These are phyloP conservation scores for Chrysodeixis includens DNA, from an alignment of 2,888 invertebrate genomes.

Conservation along the genomic window DNA sequence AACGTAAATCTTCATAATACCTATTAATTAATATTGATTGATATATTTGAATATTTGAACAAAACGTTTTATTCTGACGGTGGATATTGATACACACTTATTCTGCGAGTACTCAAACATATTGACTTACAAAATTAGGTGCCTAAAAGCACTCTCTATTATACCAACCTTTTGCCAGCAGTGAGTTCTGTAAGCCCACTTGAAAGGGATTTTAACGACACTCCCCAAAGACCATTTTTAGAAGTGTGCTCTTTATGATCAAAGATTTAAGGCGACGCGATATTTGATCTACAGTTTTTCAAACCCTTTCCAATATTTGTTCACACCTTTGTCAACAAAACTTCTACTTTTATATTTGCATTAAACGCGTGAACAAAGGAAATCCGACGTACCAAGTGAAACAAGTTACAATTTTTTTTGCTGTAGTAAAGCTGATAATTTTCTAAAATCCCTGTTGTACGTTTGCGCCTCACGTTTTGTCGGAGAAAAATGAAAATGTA, in stretches of 20 bases:
- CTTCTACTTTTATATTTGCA: conserved; percentile 41
- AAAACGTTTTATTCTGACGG: not conserved
- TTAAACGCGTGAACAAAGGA: conserved; percentile 23
- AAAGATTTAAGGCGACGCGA: conserved; percentile 43
- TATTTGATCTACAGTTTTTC: conserved; percentile 50
- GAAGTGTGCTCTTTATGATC: conserved; percentile 50
- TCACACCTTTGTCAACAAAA: conserved; percentile 43
- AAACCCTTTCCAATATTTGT: conserved; percentile 47
- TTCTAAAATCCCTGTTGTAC: conserved; percentile 38
- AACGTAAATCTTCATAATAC: not conserved
- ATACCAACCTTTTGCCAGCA: conserved; percentile 33
- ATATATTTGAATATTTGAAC: not conserved
- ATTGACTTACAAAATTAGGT: conserved; percentile 16
- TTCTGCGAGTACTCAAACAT: not conserved
- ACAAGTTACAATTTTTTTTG: conserved; percentile 21
- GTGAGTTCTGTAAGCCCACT: conserved; percentile 49
- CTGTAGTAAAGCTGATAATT: conserved; percentile 37
- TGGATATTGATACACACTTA: not conserved
- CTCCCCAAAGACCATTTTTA: conserved; percentile 38
- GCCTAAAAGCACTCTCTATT: conserved; percentile 23
- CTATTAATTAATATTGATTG: not conserved
- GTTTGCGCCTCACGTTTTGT: conserved; percentile 32
- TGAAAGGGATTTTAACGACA: conserved; percentile 48
- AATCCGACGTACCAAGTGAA: conserved; percentile 12
- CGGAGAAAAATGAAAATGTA: conserved; percentile 49